Evolutionary conservation across 2,797 vertebrate genomes (phyloP).

Genomic region (Sebastiscus albofasciatus): DNA sequence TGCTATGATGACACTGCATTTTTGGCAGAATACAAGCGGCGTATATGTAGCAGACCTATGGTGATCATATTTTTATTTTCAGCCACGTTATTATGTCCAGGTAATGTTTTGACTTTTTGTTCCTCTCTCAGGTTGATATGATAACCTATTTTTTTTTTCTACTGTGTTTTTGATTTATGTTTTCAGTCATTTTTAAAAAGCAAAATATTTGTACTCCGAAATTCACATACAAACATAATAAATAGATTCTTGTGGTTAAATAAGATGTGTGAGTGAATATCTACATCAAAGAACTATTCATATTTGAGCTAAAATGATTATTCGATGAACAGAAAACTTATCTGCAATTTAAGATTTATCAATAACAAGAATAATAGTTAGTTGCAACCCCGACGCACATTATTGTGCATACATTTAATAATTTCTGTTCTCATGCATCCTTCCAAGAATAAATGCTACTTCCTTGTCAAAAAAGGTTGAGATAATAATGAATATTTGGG

Average conservation of each 20-base stretch:
- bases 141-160: constrained; percentile 73
- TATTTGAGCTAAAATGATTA: not conserved
- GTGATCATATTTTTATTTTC: constrained; percentile 74
- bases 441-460: not conserved
- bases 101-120: constrained; percentile 74
- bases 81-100: constrained; percentile 67
- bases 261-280: not conserved
- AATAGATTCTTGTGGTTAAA: constrained; percentile 74
- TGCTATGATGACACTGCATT: constrained; percentile 72
- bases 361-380: not conserved
- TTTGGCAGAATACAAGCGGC: constrained; percentile 71
- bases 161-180: constrained; percentile 75
- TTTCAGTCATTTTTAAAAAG: constrained; percentile 73
- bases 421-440: rapidly evolving
- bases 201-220: constrained; percentile 80
- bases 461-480: not conserved
- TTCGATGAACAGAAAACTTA: not conserved
- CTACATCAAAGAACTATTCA: rapidly evolving
- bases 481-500: not conserved
- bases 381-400: not conserved
- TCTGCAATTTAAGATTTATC: not conserved
- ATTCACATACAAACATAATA: constrained; percentile 80
- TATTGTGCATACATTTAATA: not conserved
- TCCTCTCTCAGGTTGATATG: constrained; percentile 80
- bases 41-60: constrained; percentile 79